phyloP scores from a whole-genome alignment of 2,113 vertebrate species.

The Orthonyx spaldingii region DNA sequence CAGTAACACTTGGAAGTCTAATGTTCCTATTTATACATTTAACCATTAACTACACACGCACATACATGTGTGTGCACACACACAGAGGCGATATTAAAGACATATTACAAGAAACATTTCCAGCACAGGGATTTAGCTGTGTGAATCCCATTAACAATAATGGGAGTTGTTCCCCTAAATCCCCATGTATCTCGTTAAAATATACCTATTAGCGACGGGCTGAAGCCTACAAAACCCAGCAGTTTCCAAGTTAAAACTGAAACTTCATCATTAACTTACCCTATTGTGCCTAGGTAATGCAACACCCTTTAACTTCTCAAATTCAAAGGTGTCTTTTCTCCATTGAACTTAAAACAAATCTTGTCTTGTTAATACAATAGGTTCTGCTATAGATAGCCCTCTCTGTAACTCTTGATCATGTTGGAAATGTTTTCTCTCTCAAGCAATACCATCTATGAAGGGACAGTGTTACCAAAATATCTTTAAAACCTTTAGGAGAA shows the following conservation, averaged over 20 bases:
- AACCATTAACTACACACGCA: not conserved
- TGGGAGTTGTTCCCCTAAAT: slow-evolving; percentile 52
- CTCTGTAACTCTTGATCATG: slow-evolving; percentile 48
- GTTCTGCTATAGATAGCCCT: not conserved
- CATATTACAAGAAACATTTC: slow-evolving; percentile 35
- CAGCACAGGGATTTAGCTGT: slow-evolving; percentile 50
- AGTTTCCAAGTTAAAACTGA: slow-evolving; percentile 62
- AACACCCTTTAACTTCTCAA: slow-evolving; percentile 57
- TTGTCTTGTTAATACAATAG: slow-evolving; percentile 49
- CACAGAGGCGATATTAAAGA: slow-evolving; percentile 1
- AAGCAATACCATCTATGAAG: not conserved
- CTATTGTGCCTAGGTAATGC: slow-evolving; percentile 53
- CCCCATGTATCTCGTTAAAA: slow-evolving; percentile 66
- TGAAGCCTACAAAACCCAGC: slow-evolving; percentile 51
- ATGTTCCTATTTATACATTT: slow-evolving; percentile 18
- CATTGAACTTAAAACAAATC: slow-evolving; percentile 61
- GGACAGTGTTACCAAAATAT: not conserved
- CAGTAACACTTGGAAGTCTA: not conserved
- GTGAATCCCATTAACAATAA: slow-evolving; percentile 66
- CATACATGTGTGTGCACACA: not conserved
- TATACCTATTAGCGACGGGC: slow-evolving; percentile 54
- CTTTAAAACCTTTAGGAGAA: not conserved
- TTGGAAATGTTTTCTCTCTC: slow-evolving; percentile 31
- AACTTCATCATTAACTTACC: slow-evolving; percentile 59
- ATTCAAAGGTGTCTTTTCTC: slow-evolving; percentile 55